Evolutionary conservation across 1,140 invertebrate genomes (phyloP).

Genomic region (Bombus ignitus): DNA sequence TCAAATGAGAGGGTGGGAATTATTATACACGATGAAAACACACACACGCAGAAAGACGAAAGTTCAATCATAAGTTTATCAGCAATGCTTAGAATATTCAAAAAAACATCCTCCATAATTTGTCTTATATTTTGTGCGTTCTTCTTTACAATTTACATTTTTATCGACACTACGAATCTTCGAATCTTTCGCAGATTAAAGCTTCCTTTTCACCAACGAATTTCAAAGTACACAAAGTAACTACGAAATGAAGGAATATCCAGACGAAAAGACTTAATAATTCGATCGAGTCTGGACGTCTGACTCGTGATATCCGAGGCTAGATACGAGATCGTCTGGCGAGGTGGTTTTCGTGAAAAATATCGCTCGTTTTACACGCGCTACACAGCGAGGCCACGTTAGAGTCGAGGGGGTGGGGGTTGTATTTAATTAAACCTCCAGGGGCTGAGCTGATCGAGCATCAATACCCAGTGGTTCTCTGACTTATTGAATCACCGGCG

Average conservation of each 20-base stretch:
- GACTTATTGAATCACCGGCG: slow-evolving; percentile 51
- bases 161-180: too few relatives aligned
- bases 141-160: too few relatives aligned
- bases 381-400: slow-evolving; percentile 45
- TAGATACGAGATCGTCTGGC: slow-evolving; percentile 64
- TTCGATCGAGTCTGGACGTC: slow-evolving; percentile 27
- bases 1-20: too few relatives aligned
- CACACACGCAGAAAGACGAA: too few relatives aligned
- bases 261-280: slow-evolving; percentile 19
- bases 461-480: slow-evolving; percentile 81
- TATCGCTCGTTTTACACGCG: slow-evolving; percentile 72
- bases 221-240: not conserved
- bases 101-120: too few relatives aligned
- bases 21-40: too few relatives aligned
- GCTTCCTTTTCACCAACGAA: not conserved
- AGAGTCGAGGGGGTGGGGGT: slow-evolving; percentile 55
- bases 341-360: slow-evolving; percentile 76
- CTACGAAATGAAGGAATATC: not conserved
- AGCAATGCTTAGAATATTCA: too few relatives aligned
- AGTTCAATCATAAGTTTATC: too few relatives aligned
- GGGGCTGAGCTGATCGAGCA: slow-evolving; percentile 80
- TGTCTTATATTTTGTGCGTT: too few relatives aligned
- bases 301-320: slow-evolving; percentile 42
- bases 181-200: too few relatives aligned
- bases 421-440: slow-evolving; percentile 82